These are phyloP conservation scores for Marisa cornuarietis DNA, from an alignment of 1,140 invertebrate genomes.

Conservation along the genomic window DNA sequence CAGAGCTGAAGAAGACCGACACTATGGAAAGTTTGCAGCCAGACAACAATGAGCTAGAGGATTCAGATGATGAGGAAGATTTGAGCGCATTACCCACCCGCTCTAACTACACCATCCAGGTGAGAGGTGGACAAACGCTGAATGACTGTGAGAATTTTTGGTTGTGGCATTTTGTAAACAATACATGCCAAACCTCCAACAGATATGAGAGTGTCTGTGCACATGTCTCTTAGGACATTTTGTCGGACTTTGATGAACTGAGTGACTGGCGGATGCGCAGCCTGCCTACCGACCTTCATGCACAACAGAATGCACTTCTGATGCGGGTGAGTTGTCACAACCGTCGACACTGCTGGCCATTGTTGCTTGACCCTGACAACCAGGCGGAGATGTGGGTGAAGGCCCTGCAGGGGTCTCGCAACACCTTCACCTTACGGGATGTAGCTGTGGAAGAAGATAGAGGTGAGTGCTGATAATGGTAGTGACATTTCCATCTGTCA, in stretches of 20 bases:
- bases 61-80: slow-evolving; percentile 53
- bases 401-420: slow-evolving; percentile 51
- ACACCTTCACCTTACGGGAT: slow-evolving; percentile 53
- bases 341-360: slow-evolving; percentile 62
- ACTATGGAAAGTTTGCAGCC: slow-evolving; percentile 50
- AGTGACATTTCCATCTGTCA: background rate
- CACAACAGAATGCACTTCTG: slow-evolving; percentile 62
- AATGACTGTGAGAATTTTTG: no score
- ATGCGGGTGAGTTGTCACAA: slow-evolving; percentile 60
- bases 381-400: slow-evolving; percentile 62
- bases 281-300: slow-evolving; percentile 59
- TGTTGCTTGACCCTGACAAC: slow-evolving; percentile 64
- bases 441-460: slow-evolving; percentile 42
- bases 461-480: slow-evolving; percentile 28
- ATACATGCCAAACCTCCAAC: no score
- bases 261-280: slow-evolving; percentile 58
- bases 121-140: background rate
- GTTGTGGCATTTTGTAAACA: no score
- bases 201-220: no score
- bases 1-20: slow-evolving; percentile 53
- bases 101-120: slow-evolving; percentile 49
- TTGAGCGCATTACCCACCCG: slow-evolving; percentile 43
- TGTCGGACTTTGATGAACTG: slow-evolving; percentile 63
- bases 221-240: slow-evolving; percentile 44
- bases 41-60: slow-evolving; percentile 41